phyloP scores from a whole-genome alignment of 2,888 invertebrate genomes.

The Ethmia dodecea region DNA sequence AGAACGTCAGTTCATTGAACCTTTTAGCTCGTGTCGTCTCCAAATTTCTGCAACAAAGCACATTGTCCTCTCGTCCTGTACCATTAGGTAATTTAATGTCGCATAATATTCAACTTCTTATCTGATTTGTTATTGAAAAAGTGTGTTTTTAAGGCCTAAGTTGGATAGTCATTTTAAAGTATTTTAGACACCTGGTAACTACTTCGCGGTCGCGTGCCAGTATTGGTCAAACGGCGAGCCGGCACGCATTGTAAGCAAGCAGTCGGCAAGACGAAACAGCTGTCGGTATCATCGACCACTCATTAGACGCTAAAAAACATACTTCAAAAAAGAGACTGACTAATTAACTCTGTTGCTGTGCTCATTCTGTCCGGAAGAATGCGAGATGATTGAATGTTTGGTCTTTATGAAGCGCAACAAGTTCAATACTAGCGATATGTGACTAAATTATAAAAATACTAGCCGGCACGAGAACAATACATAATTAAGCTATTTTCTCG shows the following conservation, averaged over 20 bases:
- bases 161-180: neutral
- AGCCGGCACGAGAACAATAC: too few species aligned
- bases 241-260: slow-evolving; percentile 53
- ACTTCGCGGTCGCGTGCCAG: neutral
- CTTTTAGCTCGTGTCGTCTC: slow-evolving; percentile 55
- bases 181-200: neutral
- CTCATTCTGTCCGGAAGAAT: slow-evolving; percentile 41
- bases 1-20: slow-evolving; percentile 68
- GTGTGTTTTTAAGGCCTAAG: neutral
- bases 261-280: slow-evolving; percentile 41
- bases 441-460: too few species aligned
- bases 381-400: slow-evolving; percentile 41
- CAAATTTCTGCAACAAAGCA: slow-evolving; percentile 62
- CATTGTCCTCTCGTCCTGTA: slow-evolving; percentile 43
- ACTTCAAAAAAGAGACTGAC: slow-evolving; percentile 35
- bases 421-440: slow-evolving; percentile 32
- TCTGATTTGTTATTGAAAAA: neutral
- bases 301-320: slow-evolving; percentile 45
- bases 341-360: slow-evolving; percentile 48
- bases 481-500: too few species aligned
- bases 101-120: neutral
- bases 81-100: too few species aligned
- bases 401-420: slow-evolving; percentile 46
- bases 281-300: slow-evolving; percentile 44
- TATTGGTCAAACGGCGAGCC: slow-evolving; percentile 16